These are phyloP conservation scores for Phoxinus dragarum DNA, from an alignment of 2,797 vertebrate genomes.

Conservation along the genomic window DNA sequence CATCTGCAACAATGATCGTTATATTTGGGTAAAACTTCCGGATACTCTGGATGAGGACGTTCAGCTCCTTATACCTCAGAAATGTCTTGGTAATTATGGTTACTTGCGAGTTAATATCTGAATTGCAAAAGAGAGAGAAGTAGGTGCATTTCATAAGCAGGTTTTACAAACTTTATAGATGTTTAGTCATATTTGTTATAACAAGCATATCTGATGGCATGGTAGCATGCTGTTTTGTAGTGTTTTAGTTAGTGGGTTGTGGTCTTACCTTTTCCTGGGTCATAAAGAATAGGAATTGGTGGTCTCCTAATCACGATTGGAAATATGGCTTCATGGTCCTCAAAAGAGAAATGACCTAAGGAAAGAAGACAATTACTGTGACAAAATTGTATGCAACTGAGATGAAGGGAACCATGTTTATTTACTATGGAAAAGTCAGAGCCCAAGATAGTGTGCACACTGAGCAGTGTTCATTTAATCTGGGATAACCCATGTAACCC, in stretches of 20 bases:
- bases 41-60: constrained; percentile 72
- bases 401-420: no score
- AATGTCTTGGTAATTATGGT: constrained; percentile 71
- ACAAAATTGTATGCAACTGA: no score
- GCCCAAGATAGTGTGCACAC: no score
- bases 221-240: not conserved
- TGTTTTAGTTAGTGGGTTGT: not conserved
- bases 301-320: constrained; percentile 72
- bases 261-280: constrained; percentile 68
- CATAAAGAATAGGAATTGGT: constrained; percentile 70
- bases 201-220: no score
- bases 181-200: not conserved
- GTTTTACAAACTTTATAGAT: not conserved
- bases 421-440: no score
- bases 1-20: constrained; percentile 68
- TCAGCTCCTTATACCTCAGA: constrained; percentile 73
- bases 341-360: constrained; percentile 69
- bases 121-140: not conserved
- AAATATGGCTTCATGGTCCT: constrained; percentile 68
- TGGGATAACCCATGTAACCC: no score
- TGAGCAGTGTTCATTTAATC: no score
- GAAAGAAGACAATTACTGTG: not conserved
- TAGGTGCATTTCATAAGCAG: not conserved
- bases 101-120: constrained; percentile 77
- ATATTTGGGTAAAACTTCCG: constrained; percentile 73